Conservation (phyloP, 2,113 vertebrate species). For the Leucosticte australis region DNA sequence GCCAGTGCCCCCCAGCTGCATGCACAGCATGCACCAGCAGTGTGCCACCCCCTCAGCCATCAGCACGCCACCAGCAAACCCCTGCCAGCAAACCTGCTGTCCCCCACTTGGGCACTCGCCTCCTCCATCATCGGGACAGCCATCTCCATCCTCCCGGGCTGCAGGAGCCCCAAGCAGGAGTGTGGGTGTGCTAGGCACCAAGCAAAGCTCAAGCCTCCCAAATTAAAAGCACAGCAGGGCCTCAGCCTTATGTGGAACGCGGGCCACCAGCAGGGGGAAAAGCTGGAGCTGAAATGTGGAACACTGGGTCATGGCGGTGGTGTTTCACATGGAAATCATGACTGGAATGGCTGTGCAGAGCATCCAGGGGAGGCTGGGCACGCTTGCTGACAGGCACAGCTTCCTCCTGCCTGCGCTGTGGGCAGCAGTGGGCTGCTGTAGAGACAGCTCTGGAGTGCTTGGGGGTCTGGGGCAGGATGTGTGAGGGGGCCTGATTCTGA, state of each 20-base stretch:
- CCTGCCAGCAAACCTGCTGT: not conserved
- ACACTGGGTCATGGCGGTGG: conserved; percentile 16
- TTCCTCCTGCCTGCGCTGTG: not conserved
- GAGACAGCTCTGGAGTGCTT: not conserved
- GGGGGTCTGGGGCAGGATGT: not conserved
- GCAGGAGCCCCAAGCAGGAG: not conserved
- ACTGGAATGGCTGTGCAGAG: conserved; percentile 19
- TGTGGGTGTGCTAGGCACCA: not conserved
- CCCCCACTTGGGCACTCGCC: fast-evolving
- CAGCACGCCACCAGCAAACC: fast-evolving
- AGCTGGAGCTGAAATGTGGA: conserved; percentile 32
- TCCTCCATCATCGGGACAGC: not conserved
- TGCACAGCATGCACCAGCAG: not conserved
- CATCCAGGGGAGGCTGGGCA: not conserved
- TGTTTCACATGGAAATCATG: conserved; percentile 52
- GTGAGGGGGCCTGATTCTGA: not conserved
- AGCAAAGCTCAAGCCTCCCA: not conserved
- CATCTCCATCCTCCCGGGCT: not conserved
- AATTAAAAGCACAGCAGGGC: not conserved
- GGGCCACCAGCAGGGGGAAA: not conserved
- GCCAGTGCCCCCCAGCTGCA: not conserved
- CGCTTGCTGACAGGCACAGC: not conserved
- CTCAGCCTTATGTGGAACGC: not conserved
- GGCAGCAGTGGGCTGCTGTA: not conserved
- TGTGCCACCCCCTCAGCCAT: fast-evolving